A percentile compares a stretch with the other conserved stretches of the same genome.
These are phyloP conservation scores for Cacatua alba DNA, from an alignment of 2,113 vertebrate genomes.

Conservation along the genomic window DNA sequence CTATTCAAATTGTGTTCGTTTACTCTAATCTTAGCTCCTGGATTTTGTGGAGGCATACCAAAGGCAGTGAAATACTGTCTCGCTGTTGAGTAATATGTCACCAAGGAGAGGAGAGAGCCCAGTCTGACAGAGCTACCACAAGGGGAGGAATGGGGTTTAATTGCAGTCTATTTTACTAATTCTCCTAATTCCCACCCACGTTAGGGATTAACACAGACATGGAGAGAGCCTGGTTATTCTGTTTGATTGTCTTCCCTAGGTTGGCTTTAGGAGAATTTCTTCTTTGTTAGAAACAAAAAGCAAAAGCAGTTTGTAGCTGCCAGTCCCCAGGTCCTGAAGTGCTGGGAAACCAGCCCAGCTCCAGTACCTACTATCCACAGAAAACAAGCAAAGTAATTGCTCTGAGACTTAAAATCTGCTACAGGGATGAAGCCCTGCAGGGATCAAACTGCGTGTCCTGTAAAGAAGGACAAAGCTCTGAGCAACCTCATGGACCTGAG, in stretches of 20 bases:
- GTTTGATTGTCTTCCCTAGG: neutral
- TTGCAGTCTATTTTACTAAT: neutral
- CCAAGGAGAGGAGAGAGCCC: neutral
- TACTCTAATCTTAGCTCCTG: neutral
- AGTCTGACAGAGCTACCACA: neutral
- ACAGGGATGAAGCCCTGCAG: neutral
- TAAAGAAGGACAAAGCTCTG: neutral
- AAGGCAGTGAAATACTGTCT: neutral
- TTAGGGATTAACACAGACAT: neutral
- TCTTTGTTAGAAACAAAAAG: neutral
- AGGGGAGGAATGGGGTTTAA: neutral
- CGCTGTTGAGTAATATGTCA: neutral
- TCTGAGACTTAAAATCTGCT: neutral
- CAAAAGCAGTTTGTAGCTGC: conserved; percentile 4
- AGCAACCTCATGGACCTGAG: neutral
- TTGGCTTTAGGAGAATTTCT: neutral
- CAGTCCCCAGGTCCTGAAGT: neutral
- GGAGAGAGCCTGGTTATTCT: neutral
- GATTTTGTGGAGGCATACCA: neutral
- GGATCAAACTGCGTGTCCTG: neutral
- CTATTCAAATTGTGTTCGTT: neutral
- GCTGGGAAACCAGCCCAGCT: neutral
- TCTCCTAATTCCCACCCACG: neutral
- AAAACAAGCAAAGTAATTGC: neutral
- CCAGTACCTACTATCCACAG: neutral